These are phyloP conservation scores for Centrocercus urophasianus DNA, from an alignment of 2,113 vertebrate genomes.

Conservation along the genomic window DNA sequence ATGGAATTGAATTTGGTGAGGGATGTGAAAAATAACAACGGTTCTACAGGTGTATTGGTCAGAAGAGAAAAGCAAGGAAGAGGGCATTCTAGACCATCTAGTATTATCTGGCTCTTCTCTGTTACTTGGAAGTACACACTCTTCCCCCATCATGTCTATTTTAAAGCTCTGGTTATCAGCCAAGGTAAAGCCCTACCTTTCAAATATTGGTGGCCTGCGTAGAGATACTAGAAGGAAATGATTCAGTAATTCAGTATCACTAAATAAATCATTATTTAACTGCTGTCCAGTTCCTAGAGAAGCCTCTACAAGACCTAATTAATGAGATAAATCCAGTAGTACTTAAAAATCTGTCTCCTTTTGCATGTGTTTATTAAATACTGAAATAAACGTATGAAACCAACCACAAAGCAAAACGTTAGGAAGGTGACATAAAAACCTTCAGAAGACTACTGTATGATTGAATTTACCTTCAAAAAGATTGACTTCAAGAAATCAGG, in stretches of 20 bases:
- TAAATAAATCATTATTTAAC: background rate
- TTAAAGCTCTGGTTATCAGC: too few relatives aligned
- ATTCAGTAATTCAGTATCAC: too few relatives aligned
- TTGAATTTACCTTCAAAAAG: background rate
- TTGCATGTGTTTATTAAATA: background rate
- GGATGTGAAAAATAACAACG: too few relatives aligned
- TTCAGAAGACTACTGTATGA: background rate
- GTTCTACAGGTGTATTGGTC: too few relatives aligned
- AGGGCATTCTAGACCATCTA: too few relatives aligned
- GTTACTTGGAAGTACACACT: too few relatives aligned
- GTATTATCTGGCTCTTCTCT: too few relatives aligned
- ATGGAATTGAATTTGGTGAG: too few relatives aligned
- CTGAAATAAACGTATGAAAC: background rate
- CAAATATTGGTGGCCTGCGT: background rate
- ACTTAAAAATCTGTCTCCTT: background rate
- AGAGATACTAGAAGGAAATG: background rate
- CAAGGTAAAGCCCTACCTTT: background rate
- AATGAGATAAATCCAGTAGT: background rate
- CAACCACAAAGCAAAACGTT: background rate
- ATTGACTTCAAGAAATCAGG: background rate
- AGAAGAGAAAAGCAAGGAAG: too few relatives aligned
- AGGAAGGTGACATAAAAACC: background rate
- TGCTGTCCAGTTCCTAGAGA: background rate
- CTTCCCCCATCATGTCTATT: too few relatives aligned
- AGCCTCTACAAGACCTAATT: rapidly evolving